Conservation (phyloP, 2,888 invertebrate genomes). For the Drosophila algonquin region DNA sequence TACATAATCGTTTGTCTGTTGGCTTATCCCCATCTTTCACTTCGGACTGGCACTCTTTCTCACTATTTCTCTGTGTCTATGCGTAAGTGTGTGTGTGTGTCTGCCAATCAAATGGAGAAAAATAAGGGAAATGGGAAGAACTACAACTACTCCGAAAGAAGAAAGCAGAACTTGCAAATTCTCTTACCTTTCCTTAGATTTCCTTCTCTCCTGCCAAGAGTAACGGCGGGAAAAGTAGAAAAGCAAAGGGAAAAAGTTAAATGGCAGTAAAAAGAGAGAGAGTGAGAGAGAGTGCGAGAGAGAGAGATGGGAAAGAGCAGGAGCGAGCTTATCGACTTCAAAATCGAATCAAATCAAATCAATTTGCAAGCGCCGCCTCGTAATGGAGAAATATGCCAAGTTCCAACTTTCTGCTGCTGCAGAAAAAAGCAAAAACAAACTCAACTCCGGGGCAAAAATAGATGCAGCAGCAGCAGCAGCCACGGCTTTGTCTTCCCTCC, state of each 20-base stretch:
- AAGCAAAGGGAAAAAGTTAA: conserved; percentile 1
- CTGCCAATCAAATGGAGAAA: conserved; percentile 58
- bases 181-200: conserved; percentile 31
- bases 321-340: conserved; percentile 68
- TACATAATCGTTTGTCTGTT: conserved; percentile 69
- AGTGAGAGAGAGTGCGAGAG: neutral
- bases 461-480: conserved; percentile 32
- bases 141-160: conserved; percentile 33
- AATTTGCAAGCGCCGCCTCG: conserved; percentile 67
- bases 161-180: conserved; percentile 58
- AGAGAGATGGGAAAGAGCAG: conserved; percentile 24
- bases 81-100: too few relatives aligned
- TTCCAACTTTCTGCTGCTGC: conserved; percentile 47
- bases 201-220: conserved; percentile 22
- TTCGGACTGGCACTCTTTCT: conserved; percentile 42
- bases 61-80: conserved; percentile 18
- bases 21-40: conserved; percentile 48
- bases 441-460: conserved; percentile 37
- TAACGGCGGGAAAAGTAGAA: conserved; percentile 4
- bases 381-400: conserved; percentile 77
- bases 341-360: conserved; percentile 78
- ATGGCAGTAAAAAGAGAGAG: neutral
- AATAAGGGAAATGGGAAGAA: conserved; percentile 16
- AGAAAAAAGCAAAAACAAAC: conserved; percentile 52
- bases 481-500: conserved; percentile 20